phyloP scores from a whole-genome alignment of 2,113 vertebrate genomes.

The Vanacampus margaritifer region DNA sequence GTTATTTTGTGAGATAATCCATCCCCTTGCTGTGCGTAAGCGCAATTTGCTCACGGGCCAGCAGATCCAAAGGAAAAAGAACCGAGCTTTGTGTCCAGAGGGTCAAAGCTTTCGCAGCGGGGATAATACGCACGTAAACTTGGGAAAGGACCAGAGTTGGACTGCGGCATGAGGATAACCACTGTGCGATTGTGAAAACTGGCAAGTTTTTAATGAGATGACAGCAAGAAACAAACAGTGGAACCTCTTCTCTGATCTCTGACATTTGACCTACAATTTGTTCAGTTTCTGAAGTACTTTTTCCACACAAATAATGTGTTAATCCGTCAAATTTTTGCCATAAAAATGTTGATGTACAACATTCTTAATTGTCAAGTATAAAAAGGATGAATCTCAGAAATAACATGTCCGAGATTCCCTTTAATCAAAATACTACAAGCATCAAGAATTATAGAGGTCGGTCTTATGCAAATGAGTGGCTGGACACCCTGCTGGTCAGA shows the following conservation, averaged over 20 bases:
- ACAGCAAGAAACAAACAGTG: background rate
- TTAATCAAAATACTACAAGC: too few species aligned
- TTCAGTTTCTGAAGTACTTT: too few species aligned
- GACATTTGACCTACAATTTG: background rate
- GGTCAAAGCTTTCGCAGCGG: constrained; percentile 21
- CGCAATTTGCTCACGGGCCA: constrained; percentile 43
- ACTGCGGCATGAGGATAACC: constrained; percentile 13
- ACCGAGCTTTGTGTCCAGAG: constrained; percentile 16
- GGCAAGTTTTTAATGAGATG: background rate
- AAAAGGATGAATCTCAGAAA: too few species aligned
- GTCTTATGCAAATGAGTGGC: too few species aligned
- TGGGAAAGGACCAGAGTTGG: background rate
- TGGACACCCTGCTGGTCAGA: too few species aligned
- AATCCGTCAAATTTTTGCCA: background rate
- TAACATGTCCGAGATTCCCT: too few species aligned
- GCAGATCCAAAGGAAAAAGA: constrained; percentile 32
- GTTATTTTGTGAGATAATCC: constrained; percentile 60
- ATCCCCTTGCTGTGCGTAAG: constrained; percentile 16
- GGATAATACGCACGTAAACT: background rate
- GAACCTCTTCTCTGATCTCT: background rate
- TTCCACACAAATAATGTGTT: too few species aligned
- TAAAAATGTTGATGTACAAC: too few species aligned
- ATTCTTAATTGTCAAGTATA: too few species aligned
- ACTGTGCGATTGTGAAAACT: background rate
- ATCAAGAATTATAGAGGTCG: too few species aligned